Evolutionary conservation across 2,113 vertebrate species (phyloP).

Genomic region (Anhinga rufa): DNA sequence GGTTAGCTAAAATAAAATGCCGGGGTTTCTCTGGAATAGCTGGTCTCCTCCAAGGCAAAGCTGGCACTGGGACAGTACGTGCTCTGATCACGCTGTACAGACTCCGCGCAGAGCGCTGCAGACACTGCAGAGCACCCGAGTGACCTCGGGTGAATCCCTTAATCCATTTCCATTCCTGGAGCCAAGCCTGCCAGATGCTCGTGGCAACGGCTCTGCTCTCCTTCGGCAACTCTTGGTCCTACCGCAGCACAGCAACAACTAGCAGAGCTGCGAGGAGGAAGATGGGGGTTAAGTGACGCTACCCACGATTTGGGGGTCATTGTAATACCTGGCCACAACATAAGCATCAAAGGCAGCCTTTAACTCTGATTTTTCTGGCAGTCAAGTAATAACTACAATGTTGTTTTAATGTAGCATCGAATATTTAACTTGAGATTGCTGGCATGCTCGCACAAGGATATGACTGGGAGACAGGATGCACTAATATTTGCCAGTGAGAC

Average conservation of each 20-base stretch:
- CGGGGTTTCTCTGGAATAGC: background rate
- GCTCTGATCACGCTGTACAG: background rate
- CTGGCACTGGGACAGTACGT: background rate
- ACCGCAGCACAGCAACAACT: background rate
- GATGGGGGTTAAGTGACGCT: background rate
- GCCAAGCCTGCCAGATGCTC: accelerated
- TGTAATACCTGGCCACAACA: background rate
- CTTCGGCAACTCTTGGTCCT: background rate
- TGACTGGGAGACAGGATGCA: constrained; percentile 6
- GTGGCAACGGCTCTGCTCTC: background rate
- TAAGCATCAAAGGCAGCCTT: background rate
- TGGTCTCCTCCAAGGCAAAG: background rate
- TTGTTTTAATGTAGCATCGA: background rate
- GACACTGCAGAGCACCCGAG: background rate
- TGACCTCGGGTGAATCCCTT: background rate
- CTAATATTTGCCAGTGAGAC: constrained; percentile 30
- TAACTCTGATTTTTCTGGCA: background rate
- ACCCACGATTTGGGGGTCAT: background rate
- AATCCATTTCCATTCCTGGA: background rate
- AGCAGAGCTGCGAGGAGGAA: background rate
- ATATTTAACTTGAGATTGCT: background rate
- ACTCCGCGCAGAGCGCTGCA: no score
- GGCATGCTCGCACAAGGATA: background rate
- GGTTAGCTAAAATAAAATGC: background rate
- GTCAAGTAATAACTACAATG: background rate